Evolutionary conservation across 2,888 invertebrate genomes (phyloP).

Genomic region (Cancer borealis): DNA sequence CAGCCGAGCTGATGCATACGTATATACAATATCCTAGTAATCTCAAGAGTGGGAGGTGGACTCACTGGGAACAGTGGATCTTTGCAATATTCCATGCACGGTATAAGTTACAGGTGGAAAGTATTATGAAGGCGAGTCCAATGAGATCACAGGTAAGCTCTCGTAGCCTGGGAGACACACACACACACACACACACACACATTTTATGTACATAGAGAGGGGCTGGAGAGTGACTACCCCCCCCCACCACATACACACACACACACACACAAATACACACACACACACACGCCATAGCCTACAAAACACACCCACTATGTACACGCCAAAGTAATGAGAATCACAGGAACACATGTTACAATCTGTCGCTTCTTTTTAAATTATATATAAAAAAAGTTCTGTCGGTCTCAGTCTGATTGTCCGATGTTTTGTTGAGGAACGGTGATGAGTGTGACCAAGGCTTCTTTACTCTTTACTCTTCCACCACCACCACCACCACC

Average conservation of each 20-base stretch:
- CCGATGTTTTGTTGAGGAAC: background rate
- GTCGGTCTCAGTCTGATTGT: background rate
- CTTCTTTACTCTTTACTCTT: background rate
- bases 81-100: background rate
- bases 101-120: background rate
- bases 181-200: background rate
- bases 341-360: slow-evolving; percentile 25
- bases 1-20: slow-evolving; percentile 18
- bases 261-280: slow-evolving; percentile 8
- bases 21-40: background rate
- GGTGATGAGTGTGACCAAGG: background rate
- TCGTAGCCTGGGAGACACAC: background rate
- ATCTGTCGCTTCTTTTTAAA: background rate
- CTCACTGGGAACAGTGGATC: background rate
- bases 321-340: slow-evolving; percentile 36
- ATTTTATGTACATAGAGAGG: too few relatives aligned
- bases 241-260: background rate
- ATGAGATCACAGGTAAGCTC: slow-evolving; percentile 13
- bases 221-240: too few relatives aligned
- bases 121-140: background rate
- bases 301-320: slow-evolving; percentile 24
- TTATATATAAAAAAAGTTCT: background rate
- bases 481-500: slow-evolving; percentile 6
- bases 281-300: slow-evolving; percentile 21
- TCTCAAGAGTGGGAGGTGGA: background rate